Evolutionary conservation across 2,797 vertebrate species (phyloP), one percentile per base, ranked within the genome.

Genomic region (Trachops cirrhosus): DNA sequence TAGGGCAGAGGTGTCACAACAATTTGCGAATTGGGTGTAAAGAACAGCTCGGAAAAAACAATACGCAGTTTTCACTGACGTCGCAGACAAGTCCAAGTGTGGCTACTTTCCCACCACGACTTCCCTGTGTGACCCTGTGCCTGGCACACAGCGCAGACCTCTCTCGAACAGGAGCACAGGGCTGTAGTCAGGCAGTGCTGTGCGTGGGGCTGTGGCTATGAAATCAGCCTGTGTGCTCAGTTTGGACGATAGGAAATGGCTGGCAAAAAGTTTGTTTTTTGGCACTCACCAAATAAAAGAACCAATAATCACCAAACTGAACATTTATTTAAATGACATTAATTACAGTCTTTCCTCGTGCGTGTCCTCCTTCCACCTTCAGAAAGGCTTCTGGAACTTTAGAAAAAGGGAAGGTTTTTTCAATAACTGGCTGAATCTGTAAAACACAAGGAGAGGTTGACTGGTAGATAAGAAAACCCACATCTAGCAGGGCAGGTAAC

Each of bases 301-400:
- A 54, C n/a, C 59, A 48, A 32, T 10, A 12, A n/a, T 34, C 54
- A 59, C 57, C 5, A 15, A 48, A 71, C 32, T 12, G 18, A 97
- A 91, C 95, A 93, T 97, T 97, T 93, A 97, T 97, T 96, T 98
- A 94, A 74, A 97, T 92, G 68, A 99, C 97, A 75, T 98, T 97
- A 68, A 99, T 98, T 21, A 99, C 99, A 0, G 99, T 99, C 98
- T 99, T 99, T 77, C 99, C 99, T 84, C 99, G 98, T 22, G 99
- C 99, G 0, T 99, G 99, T 80, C 99, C 99, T 95, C 98, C 98
- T 98, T 99, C 99, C 97, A 99, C 48, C 98, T 99, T 99, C 97
- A 98, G 98, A 70, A 99, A 99, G 93, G 99, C 99, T 97, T 99
- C 98, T 67, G 99, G 99, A 93, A 99, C 99, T 97, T 99, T 98